phyloP scores from a whole-genome alignment of 2,113 vertebrate genomes.

The Tenebrosternarchus preto region DNA sequence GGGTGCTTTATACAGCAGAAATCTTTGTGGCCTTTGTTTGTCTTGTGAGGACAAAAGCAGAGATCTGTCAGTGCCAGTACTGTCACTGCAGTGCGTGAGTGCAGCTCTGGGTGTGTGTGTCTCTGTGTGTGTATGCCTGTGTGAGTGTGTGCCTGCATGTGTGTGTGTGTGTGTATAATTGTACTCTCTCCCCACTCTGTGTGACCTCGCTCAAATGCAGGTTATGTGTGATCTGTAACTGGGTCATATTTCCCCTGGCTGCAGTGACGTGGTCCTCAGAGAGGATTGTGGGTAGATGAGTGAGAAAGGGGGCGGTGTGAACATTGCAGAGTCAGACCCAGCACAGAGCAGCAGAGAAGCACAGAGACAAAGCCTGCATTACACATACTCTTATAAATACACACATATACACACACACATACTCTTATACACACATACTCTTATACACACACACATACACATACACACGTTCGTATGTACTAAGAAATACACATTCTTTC shows the following conservation, averaged over 20 bases:
- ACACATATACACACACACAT: background rate
- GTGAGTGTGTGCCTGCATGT: background rate
- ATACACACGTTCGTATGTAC: background rate
- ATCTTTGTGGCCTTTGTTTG: too few relatives aligned
- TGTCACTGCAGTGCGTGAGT: too few relatives aligned
- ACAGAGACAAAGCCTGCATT: background rate
- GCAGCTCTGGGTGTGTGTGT: background rate
- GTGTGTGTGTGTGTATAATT: background rate
- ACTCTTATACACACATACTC: background rate
- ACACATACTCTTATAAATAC: background rate
- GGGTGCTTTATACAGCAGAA: too few relatives aligned
- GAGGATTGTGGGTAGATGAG: constrained; percentile 31
- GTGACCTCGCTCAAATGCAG: background rate
- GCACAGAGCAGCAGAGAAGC: background rate
- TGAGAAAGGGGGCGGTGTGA: constrained; percentile 21
- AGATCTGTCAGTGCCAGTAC: too few relatives aligned
- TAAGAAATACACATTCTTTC: background rate
- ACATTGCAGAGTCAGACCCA: constrained; percentile 29
- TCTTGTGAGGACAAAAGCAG: too few relatives aligned
- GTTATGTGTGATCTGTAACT: constrained; percentile 35
- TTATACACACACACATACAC: background rate
- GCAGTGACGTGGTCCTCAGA: constrained; percentile 32
- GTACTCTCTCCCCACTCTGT: background rate
- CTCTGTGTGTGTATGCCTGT: too few relatives aligned
- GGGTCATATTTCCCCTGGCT: constrained; percentile 33